phyloP scores from a whole-genome alignment of 2,888 invertebrate species.

The Alentia gelatinosa region DNA sequence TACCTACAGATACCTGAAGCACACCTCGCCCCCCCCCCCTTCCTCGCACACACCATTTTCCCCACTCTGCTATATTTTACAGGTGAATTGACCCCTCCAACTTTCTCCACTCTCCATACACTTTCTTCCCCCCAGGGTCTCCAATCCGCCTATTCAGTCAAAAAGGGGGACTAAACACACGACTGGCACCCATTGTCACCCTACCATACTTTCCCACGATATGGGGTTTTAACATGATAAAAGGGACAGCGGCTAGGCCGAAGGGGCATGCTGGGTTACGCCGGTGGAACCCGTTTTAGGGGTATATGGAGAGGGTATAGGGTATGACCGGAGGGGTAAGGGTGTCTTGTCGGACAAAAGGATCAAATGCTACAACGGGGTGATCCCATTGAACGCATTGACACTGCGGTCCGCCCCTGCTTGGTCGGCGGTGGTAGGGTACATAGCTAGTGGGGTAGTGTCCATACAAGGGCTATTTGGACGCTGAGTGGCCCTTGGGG shows the following conservation, averaged over 20 bases:
- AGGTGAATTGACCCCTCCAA: not conserved
- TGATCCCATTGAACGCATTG: not conserved
- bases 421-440: too few species aligned
- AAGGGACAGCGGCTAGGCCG: too few species aligned
- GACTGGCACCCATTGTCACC: not conserved
- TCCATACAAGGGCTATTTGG: not conserved
- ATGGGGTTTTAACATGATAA: slow-evolving; percentile 26
- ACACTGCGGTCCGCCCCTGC: not conserved
- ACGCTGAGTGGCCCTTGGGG: not conserved
- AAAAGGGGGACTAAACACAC: not conserved
- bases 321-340: not conserved
- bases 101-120: too few species aligned
- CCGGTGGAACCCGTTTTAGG: not conserved
- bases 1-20: not conserved
- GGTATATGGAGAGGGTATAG: not conserved
- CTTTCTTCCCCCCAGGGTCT: not conserved
- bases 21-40: not conserved
- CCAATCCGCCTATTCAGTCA: not conserved
- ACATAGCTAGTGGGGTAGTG: not conserved
- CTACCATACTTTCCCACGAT: not conserved
- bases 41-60: not conserved
- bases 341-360: not conserved
- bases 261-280: not conserved
- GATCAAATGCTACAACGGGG: slow-evolving; percentile 1
- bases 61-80: not conserved